phyloP scores from a whole-genome alignment of 2,888 invertebrate genomes.

The Erynnis tages region DNA sequence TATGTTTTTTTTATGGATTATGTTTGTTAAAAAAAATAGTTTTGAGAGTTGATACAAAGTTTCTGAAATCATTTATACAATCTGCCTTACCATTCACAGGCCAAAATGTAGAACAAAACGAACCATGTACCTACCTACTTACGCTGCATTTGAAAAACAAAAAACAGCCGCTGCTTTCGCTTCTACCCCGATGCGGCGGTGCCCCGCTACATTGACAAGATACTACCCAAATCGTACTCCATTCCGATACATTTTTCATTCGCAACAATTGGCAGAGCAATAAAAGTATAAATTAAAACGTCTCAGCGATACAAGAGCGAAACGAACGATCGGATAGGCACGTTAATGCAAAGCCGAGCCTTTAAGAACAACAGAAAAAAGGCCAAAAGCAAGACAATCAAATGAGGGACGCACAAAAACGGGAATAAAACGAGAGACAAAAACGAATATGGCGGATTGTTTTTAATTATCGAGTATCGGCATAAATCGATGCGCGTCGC shows the following conservation, averaged over 20 bases:
- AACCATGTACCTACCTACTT: too few relatives aligned
- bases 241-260: slow-evolving; percentile 31
- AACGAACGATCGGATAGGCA: slow-evolving; percentile 59
- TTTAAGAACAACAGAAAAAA: slow-evolving; percentile 57
- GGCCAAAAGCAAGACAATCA: slow-evolving; percentile 72
- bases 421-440: slow-evolving; percentile 73
- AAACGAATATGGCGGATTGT: slow-evolving; percentile 81
- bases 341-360: slow-evolving; percentile 59
- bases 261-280: slow-evolving; percentile 34
- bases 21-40: too few relatives aligned
- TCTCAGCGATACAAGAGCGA: slow-evolving; percentile 57
- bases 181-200: too few relatives aligned
- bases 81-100: too few relatives aligned
- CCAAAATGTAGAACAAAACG: too few relatives aligned
- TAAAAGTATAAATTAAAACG: slow-evolving; percentile 77
- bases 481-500: slow-evolving; percentile 80
- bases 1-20: too few relatives aligned
- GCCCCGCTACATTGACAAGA: too few relatives aligned
- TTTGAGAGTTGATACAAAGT: too few relatives aligned
- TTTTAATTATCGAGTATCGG: slow-evolving; percentile 82
- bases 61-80: too few relatives aligned
- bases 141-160: too few relatives aligned
- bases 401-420: slow-evolving; percentile 79
- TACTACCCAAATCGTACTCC: slow-evolving; percentile 2
- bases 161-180: too few relatives aligned